Percentiles rank a stretch among this genome's conserved stretches.
Evolutionary conservation across 2,113 vertebrate species (phyloP).

Genomic region (Etheostoma cragini): DNA sequence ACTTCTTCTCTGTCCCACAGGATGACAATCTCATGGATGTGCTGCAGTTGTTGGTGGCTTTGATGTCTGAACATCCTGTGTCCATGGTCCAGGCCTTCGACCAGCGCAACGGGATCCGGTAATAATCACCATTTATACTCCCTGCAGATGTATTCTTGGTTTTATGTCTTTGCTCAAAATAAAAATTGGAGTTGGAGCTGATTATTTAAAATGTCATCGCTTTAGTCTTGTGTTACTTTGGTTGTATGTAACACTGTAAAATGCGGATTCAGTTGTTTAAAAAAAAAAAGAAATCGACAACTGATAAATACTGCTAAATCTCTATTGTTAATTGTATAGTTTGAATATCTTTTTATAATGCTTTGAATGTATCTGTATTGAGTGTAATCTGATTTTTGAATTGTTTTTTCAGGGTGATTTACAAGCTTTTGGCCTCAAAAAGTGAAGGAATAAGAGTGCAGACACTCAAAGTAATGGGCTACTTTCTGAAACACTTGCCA

Average conservation of each 20-base stretch:
- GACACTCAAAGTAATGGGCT: conserved; percentile 96
- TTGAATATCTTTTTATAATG: not conserved
- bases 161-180: conserved; percentile 6
- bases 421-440: conserved; percentile 96
- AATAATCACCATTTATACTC: conserved; percentile 42
- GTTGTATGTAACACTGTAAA: not conserved
- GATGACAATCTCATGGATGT: conserved; percentile 99
- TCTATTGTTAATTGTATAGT: not conserved
- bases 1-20: conserved; percentile 73
- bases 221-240: not conserved
- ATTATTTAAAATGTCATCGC: not conserved
- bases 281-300: not conserved
- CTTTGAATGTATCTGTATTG: no score
- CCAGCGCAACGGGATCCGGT: conserved; percentile 97
- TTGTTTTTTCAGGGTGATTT: conserved; percentile 89
- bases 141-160: not conserved
- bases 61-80: conserved; percentile 96
- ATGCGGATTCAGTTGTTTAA: not conserved
- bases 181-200: not conserved
- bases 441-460: conserved; percentile 96
- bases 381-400: not conserved
- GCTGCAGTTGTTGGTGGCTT: conserved; percentile 94
- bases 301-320: not conserved
- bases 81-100: conserved; percentile 98
- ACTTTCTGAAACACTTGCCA: conserved; percentile 93